Evolutionary conservation across 1,140 invertebrate species (phyloP), one percentile per base, ranked within the genome.

Genomic region (Drosophila yakuba): DNA sequence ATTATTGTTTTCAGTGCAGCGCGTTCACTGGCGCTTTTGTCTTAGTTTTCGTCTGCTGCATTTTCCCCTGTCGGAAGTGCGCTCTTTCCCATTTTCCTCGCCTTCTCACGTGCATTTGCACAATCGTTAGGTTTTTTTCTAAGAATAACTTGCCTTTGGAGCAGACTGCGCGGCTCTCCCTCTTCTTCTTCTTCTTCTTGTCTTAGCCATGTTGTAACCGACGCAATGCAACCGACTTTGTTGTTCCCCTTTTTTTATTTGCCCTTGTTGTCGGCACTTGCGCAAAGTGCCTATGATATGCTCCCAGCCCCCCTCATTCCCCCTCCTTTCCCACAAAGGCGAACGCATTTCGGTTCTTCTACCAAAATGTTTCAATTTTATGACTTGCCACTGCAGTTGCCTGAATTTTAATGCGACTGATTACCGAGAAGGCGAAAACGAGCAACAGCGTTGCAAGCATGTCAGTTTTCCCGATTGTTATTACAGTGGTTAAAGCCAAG

Each of bases 11-110:
- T 23, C 45, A 51, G 38, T 63, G 55, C 10, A 60, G 6, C 39
- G 7, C 8, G 50, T 50, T 15, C n/a, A 15, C 20, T 45, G 20
- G 11, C 47, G 51, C 14, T 58, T 77, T 59, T 35, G 36, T 59
- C 55, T 74, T 32, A 50, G 66, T 69, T 74, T 23, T 28, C 32
- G 52, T 67, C 59, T 63, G 72, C 55, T 85, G 82, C 82, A 88
- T 88, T 86, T 88, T 82, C 52, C 83, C 78, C 23, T 83, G 83
- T 89, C 84, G 83, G 83, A 88, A 88, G 84, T 88, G 78, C 71
- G 39, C 23, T 38, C 64, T 28, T 15, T 43, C 52, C 44, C 32
- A 11, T 17, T 50, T 48, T 38, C 25, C 47, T 44, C 14, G 54
- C 38, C 44, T 47, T 55, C 71, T 50, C 54, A 56, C 76, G 61